These are phyloP conservation scores for Rhinopithecus roxellana DNA, from an alignment of 2,113 vertebrate species.

Conservation along the genomic window DNA sequence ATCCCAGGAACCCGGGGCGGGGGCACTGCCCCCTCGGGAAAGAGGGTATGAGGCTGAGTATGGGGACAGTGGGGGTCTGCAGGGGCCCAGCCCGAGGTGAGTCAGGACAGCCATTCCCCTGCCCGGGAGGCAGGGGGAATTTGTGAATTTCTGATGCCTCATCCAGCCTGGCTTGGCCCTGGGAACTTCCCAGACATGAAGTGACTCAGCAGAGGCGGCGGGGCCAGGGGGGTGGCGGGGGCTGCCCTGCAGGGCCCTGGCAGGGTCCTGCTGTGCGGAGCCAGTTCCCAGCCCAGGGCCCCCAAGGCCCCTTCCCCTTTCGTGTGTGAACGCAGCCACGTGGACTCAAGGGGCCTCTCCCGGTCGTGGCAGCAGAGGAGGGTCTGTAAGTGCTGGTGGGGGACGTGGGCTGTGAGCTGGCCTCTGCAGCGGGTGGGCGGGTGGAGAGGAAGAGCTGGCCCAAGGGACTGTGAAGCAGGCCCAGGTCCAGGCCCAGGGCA, in stretches of 20 bases:
- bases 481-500: neutral
- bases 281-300: neutral
- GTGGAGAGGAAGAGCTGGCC: neutral
- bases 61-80: rapidly evolving
- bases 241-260: conserved; percentile 14
- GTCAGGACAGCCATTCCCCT: conserved; percentile 22
- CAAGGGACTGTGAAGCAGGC: neutral
- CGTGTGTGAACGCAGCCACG: rapidly evolving
- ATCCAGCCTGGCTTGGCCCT: conserved; percentile 23
- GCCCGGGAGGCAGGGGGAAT: neutral
- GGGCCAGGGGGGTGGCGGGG: neutral
- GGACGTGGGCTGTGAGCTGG: no score
- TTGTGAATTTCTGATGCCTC: conserved; percentile 46
- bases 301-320: neutral
- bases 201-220: conserved; percentile 66
- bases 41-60: rapidly evolving
- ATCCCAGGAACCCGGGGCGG: neutral
- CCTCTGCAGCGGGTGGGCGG: neutral
- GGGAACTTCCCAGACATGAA: conserved; percentile 59
- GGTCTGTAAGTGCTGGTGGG: rapidly evolving
- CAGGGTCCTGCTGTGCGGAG: neutral
- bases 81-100: conserved; percentile 30
- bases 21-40: rapidly evolving
- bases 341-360: neutral
- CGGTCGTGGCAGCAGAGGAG: neutral